Percentiles rank a stretch among this genome's conserved stretches.
phyloP scores from a whole-genome alignment of 64 coral and sea anemone species.

The Porites lutea region DNA sequence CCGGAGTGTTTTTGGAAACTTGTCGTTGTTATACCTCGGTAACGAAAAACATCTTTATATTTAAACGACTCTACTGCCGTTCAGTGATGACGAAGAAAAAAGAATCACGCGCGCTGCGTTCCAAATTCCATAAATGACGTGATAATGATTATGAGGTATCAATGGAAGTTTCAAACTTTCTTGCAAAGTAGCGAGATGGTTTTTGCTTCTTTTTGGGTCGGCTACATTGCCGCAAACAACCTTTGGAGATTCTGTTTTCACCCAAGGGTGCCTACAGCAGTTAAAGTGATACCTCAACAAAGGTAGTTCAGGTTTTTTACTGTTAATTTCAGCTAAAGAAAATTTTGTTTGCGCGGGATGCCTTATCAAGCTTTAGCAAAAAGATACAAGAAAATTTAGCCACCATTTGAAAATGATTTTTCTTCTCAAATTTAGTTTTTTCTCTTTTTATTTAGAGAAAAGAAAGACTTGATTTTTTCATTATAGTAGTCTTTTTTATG shows the following conservation, averaged over 20 bases:
- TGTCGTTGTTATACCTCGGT: no score
- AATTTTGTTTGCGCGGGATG: background rate
- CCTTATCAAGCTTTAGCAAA: no score
- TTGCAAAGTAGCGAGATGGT: background rate
- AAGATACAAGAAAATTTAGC: no score
- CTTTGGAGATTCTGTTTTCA: background rate
- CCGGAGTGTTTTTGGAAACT: no score
- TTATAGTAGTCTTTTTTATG: no score
- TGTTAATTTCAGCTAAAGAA: background rate
- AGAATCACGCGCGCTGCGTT: background rate
- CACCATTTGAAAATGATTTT: no score
- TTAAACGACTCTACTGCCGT: no score
- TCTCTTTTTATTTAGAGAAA: no score
- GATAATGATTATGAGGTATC: background rate
- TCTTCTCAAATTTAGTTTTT: no score
- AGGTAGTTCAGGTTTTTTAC: background rate
- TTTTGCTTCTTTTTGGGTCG: background rate
- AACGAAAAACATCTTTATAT: no score
- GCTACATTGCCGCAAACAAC: background rate
- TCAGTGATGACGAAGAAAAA: no score
- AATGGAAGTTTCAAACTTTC: background rate
- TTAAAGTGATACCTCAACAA: background rate
- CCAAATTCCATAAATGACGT: background rate
- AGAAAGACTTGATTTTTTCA: no score
- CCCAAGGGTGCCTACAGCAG: background rate